Evolutionary conservation across 64 coral and sea anemone genomes (phyloP), one percentile per base, ranked within the genome.

Genomic region (Dendronephthya gigantea): DNA sequence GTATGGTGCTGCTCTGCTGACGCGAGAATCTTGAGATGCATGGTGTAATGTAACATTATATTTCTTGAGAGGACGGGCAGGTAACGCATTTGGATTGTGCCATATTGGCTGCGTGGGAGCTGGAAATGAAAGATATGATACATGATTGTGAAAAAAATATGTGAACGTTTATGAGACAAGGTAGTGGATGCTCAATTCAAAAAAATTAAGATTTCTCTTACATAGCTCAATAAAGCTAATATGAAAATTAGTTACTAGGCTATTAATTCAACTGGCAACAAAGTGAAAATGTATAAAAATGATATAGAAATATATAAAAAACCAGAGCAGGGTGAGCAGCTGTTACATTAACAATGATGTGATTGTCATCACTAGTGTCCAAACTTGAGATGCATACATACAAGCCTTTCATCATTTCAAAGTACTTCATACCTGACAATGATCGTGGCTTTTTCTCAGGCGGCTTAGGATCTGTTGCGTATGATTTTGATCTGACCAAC

Each of bases 21-120:
- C 29, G 9, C 31, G 72, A 79, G 32, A 37, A 29, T 79, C 72
- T 33, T 33, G 72, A 9, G 72, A 1, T 6, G 36, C 36, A 33
- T 79, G 72, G 32, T 79, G 31, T 33, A 79, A 35, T 33, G 28
- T 36, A 4, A 79, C 37, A 39, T 79, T 79, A 29, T 79, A 79
- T 22, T 79, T 79, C 72, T 79, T 79, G 2, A 79, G 72, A 79
- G 72, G 72, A 16, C 72, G 25, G 15, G 72, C 72, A 35, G 72
- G 72, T 79, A 79, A 6, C 13, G 72, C 72, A 79, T 79, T 79
- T 9, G 72, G 72, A 35, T 79, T 79, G 9, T 79, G 72, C 72
- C 72, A 79, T 34, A 79, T 33, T 36, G 72, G 72, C 36, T 36
- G 72, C 14, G 36, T 79, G 34, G 72, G 72, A 16, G 10, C 72